Conservation (phyloP, 1,140 invertebrate genomes). For the Cherax destructor region DNA sequence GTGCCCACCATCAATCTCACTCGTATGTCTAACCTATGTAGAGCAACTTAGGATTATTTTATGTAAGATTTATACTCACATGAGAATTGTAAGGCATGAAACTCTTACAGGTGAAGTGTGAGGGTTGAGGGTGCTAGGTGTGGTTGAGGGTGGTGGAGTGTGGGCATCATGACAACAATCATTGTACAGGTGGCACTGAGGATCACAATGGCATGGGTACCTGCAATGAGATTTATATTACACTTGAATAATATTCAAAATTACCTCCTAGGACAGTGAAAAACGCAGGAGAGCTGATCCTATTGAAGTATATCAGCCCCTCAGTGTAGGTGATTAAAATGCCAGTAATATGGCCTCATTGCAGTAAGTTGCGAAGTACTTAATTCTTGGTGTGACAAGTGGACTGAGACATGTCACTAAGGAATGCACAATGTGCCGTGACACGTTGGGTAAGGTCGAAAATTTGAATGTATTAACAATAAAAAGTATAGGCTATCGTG, state of each 20-base stretch:
- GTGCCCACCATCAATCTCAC: too few relatives aligned
- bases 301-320: background rate
- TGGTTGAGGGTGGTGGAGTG: background rate
- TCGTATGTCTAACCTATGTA: too few relatives aligned
- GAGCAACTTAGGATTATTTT: too few relatives aligned
- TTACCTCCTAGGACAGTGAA: background rate
- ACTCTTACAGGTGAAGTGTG: background rate
- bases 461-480: too few relatives aligned
- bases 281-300: background rate
- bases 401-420: too few relatives aligned
- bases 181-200: constrained; percentile 25
- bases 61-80: too few relatives aligned
- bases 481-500: too few relatives aligned
- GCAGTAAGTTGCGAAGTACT: too few relatives aligned
- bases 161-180: constrained; percentile 39
- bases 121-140: background rate
- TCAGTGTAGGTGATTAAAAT: background rate
- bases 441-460: too few relatives aligned
- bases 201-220: constrained; percentile 29
- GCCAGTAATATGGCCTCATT: background rate
- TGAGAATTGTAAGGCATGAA: background rate
- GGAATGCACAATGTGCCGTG: too few relatives aligned
- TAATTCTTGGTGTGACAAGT: too few relatives aligned
- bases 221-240: background rate
- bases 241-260: background rate